Conservation (phyloP, 2,113 vertebrate species). For the Gasterosteus nipponicus region DNA sequence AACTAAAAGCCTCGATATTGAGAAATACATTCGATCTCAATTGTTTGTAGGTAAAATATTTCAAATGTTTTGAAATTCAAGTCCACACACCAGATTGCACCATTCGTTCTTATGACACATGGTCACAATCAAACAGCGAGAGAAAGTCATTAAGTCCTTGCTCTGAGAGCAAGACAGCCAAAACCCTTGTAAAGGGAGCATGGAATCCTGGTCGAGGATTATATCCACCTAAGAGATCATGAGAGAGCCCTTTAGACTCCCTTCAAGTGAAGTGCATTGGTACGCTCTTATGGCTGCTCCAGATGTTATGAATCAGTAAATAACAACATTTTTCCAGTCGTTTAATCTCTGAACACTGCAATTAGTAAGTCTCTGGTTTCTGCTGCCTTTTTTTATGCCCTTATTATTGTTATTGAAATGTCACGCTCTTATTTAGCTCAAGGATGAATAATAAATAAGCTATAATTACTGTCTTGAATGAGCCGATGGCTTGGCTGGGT, state of each 20-base stretch:
- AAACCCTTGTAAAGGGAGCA: slow-evolving; percentile 62
- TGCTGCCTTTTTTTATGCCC: slow-evolving; percentile 73
- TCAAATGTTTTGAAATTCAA: slow-evolving; percentile 24
- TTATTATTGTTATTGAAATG: slow-evolving; percentile 92
- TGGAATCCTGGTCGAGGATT: slow-evolving; percentile 57
- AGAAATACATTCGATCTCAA: slow-evolving; percentile 3
- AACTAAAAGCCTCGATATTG: slow-evolving; percentile 14
- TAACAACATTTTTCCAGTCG: slow-evolving; percentile 78
- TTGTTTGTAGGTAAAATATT: background rate
- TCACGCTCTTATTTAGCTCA: slow-evolving; percentile 97
- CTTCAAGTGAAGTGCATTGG: slow-evolving; percentile 61
- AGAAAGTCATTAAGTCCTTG: slow-evolving; percentile 54
- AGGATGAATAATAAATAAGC: slow-evolving; percentile 99
- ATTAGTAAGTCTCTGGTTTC: slow-evolving; percentile 84
- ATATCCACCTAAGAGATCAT: slow-evolving; percentile 58
- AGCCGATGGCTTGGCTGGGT: slow-evolving; percentile 90
- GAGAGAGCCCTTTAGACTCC: slow-evolving; percentile 56
- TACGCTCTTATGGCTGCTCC: slow-evolving; percentile 57
- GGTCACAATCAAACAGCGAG: slow-evolving; percentile 47
- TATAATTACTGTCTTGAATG: slow-evolving; percentile 97
- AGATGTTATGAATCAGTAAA: slow-evolving; percentile 80
- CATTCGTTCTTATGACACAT: slow-evolving; percentile 43
- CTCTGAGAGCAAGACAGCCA: slow-evolving; percentile 48
- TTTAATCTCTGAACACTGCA: slow-evolving; percentile 81
- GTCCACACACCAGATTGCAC: slow-evolving; percentile 17